Percentiles rank a stretch among this genome's conserved stretches.
Evolutionary conservation across 2,113 vertebrate genomes (phyloP).

Genomic region (Rhinopomastus cyanomelas): DNA sequence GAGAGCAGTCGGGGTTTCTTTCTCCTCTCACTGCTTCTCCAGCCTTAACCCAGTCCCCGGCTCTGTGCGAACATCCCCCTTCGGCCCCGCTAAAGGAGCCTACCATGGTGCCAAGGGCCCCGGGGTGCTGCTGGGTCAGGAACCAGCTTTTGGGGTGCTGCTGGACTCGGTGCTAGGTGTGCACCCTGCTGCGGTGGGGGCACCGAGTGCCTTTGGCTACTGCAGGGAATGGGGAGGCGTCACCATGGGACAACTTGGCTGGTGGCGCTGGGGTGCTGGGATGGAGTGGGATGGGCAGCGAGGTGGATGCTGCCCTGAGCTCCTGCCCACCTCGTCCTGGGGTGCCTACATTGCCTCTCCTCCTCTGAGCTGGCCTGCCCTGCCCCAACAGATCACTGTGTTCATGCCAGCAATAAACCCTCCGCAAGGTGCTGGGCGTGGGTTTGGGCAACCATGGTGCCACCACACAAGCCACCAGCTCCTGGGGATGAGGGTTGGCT

Average conservation of each 20-base stretch:
- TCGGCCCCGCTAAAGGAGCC: not conserved
- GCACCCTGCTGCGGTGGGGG: accelerated
- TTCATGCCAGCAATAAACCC: conserved; percentile 65
- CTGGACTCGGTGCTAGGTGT: conserved; percentile 43
- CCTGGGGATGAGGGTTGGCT: not conserved
- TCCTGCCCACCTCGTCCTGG: not conserved
- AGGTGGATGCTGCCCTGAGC: not conserved
- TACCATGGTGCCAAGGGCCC: not conserved
- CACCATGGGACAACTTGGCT: not conserved
- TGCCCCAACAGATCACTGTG: conserved; percentile 50
- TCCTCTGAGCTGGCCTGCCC: not conserved
- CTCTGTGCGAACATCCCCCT: accelerated
- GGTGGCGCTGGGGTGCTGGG: not conserved
- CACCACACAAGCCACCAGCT: not conserved
- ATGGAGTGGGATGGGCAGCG: not conserved
- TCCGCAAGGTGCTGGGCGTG: not conserved
- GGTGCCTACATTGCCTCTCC: accelerated
- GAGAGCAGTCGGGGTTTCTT: not conserved
- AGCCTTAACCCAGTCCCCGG: conserved; percentile 37
- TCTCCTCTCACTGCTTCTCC: conserved; percentile 18
- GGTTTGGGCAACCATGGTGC: not conserved
- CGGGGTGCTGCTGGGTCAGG: not conserved
- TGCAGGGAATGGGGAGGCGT: not conserved
- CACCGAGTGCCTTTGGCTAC: conserved; percentile 46
- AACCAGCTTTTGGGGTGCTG: not conserved